Evolutionary conservation across 2,888 invertebrate species (phyloP).

Genomic region (Sphaerophoria taeniata): DNA sequence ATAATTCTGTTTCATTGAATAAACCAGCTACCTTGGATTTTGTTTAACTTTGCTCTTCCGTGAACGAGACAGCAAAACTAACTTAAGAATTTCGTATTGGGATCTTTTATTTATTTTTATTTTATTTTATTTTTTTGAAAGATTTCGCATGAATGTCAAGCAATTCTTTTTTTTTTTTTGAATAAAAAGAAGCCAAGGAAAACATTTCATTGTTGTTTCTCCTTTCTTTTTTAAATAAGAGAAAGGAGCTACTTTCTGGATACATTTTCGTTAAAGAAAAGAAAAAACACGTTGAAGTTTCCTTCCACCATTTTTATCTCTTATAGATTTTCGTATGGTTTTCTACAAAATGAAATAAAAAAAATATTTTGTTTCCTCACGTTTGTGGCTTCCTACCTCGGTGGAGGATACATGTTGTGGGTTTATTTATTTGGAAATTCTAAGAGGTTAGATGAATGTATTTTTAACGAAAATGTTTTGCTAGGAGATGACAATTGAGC

Average conservation of each 20-base stretch:
- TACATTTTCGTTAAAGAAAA: constrained; percentile 8
- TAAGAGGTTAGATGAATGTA: constrained; percentile 27
- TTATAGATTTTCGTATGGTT: constrained; percentile 4
- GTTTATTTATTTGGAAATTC: constrained; percentile 67
- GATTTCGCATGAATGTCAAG: constrained; percentile 59
- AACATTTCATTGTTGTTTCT: not conserved
- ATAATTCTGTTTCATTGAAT: constrained; percentile 57
- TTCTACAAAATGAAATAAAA: not conserved
- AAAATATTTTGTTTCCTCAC: constrained; percentile 17
- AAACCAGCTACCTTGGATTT: constrained; percentile 24
- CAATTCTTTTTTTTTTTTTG: constrained; percentile 21
- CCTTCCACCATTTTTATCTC: constrained; percentile 21
- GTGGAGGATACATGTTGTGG: constrained; percentile 45
- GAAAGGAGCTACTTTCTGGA: not conserved
- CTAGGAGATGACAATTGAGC: constrained; percentile 65
- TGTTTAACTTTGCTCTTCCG: not conserved
- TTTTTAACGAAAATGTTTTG: constrained; percentile 41
- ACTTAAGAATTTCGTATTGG: not conserved
- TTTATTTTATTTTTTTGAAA: constrained; percentile 49
- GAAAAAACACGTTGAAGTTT: constrained; percentile 30
- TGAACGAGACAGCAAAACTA: constrained; percentile 57
- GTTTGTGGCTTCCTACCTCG: constrained; percentile 45
- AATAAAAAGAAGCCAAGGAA: constrained; percentile 15
- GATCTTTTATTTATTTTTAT: constrained; percentile 30
- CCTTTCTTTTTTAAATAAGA: not conserved